phyloP scores from a whole-genome alignment of 2,888 invertebrate genomes.

The Leucophenga maculata region DNA sequence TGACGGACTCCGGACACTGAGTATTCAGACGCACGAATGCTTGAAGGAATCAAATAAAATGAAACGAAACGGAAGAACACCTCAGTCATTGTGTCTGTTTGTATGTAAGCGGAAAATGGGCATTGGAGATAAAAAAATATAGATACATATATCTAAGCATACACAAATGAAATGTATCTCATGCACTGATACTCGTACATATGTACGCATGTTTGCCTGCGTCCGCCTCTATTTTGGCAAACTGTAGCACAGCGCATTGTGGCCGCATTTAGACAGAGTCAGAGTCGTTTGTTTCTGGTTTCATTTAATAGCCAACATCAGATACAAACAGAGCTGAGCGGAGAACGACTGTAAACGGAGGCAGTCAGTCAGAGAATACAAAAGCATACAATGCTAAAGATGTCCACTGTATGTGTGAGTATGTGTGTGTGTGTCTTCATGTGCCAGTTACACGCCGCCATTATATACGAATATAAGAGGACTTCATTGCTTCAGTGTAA shows the following conservation, averaged over 20 bases:
- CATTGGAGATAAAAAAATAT: not conserved
- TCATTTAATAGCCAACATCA: conserved; percentile 17
- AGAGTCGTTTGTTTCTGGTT: conserved; percentile 16
- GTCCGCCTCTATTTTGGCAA: not conserved
- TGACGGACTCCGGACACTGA: too few relatives aligned
- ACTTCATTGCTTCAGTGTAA: not conserved
- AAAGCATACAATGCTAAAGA: not conserved
- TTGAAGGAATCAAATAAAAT: not conserved
- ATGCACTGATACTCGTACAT: not conserved
- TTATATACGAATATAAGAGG: not conserved
- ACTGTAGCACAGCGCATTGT: not conserved
- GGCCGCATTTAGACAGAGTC: conserved; percentile 8
- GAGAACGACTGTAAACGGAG: too few relatives aligned
- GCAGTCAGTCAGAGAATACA: too few relatives aligned
- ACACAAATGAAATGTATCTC: not conserved
- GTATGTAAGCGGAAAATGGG: conserved; percentile 22
- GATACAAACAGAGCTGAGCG: not conserved
- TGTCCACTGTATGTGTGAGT: not conserved
- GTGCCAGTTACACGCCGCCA: not conserved
- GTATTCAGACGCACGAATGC: too few relatives aligned
- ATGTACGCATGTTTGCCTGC: not conserved
- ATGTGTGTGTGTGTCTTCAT: conserved; percentile 7
- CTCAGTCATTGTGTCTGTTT: conserved; percentile 30
- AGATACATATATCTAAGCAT: too few relatives aligned
- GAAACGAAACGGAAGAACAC: conserved; percentile 35